Evolutionary conservation across 2,113 vertebrate species (phyloP), one percentile per base, ranked within the genome.

Genomic region (Gasterosteus aculeatus): DNA sequence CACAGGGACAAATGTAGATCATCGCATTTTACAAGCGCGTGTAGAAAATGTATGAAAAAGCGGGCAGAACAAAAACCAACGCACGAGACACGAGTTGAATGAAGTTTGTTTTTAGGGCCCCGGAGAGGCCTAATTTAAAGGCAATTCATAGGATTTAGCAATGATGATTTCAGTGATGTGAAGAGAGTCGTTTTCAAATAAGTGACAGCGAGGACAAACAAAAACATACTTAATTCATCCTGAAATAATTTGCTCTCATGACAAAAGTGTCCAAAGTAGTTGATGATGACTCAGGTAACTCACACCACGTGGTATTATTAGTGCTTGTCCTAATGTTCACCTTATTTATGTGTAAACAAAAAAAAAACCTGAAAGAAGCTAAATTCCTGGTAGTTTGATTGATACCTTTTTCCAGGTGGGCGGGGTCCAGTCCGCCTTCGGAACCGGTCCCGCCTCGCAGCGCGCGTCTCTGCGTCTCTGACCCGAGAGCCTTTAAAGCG

Each of bases 401-500:
- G 83, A 83, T 78, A 69, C 7, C 1, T 2, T n/a, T 1, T 75
- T n/a, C 7, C 69, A 51, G 63, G 49, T 85, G 87, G 90, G 91
- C 72, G 91, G 79, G 18, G 70, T 85, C 80, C 11, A 63, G 35
- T 31, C 67, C 38, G n/a, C 35, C 66, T 46, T 65, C 54, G 72
- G 68, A 35, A n/a, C 54, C 70, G n/a, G 92, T 91, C 90, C 92
- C 92, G 91, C 92, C 91, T 92, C 86, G 14, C 78, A 31, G 38
- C 35, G 70, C 67, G 56, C 18, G 11, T 67, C 63, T 60, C 1
- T n/a, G 15, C 70, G 22, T 26, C 33, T 38, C 59, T 61, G 77
- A 82, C 79, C 82, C 70, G 69, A 82, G 66, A 81, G 74, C 57
- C 69, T 93, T 91, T 93, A 93, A 92, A 93, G 92, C 91, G 87